A percentile compares a stretch with the other conserved stretches of the same genome.
phyloP scores from a whole-genome alignment of 2,113 vertebrate species.

The Amia ocellicauda region DNA sequence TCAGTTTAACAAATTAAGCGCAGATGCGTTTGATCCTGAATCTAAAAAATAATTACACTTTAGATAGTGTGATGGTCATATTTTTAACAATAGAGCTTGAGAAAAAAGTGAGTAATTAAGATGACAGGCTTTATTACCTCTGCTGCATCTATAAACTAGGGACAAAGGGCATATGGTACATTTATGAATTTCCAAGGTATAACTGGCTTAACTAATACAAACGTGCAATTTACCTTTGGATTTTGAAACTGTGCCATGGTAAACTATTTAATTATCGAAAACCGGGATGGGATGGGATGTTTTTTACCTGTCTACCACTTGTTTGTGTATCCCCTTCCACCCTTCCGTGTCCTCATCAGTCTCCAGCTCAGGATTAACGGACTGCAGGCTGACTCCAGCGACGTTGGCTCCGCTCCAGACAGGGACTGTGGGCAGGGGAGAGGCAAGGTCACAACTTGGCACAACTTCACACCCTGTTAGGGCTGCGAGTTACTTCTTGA shows the following conservation, averaged over 20 bases:
- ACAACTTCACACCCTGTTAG: background rate
- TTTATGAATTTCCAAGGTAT: too few relatives aligned
- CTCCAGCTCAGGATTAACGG: constrained; percentile 30
- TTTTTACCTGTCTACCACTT: constrained; percentile 47
- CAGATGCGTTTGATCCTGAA: background rate
- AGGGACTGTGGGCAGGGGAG: constrained; percentile 29
- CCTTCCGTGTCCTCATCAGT: constrained; percentile 30
- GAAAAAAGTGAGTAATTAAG: background rate
- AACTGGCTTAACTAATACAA: too few relatives aligned
- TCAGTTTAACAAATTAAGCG: background rate
- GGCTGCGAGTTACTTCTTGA: too few relatives aligned
- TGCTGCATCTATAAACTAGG: background rate
- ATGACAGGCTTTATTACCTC: background rate
- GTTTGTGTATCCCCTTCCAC: constrained; percentile 41
- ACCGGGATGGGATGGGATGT: too few relatives aligned
- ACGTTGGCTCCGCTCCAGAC: constrained; percentile 45
- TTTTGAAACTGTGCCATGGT: too few relatives aligned
- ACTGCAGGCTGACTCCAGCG: constrained; percentile 42
- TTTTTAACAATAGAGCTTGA: too few relatives aligned
- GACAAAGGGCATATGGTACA: too few relatives aligned
- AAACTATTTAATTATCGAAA: too few relatives aligned
- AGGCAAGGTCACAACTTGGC: too few relatives aligned
- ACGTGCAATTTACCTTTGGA: too few relatives aligned
- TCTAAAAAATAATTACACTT: background rate
- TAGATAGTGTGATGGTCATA: background rate